phyloP scores from a whole-genome alignment of 2,888 invertebrate genomes.

The Sphaeridia pumilis region DNA sequence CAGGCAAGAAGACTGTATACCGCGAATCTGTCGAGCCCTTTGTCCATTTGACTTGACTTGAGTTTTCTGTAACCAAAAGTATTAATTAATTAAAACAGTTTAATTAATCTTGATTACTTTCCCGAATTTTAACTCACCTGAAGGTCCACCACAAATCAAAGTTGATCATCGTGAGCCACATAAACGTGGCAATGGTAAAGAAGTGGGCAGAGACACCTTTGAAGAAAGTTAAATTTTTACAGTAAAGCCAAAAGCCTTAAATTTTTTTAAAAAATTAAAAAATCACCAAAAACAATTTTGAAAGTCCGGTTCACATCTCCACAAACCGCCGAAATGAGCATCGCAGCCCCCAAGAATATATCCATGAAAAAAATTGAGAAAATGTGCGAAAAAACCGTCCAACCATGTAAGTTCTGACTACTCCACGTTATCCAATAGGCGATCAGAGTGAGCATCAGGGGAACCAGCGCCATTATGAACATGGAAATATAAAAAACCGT shows the following conservation, averaged over 20 bases:
- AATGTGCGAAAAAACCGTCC: slow-evolving; percentile 22
- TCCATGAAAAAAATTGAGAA: slow-evolving; percentile 10
- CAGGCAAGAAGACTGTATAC: background rate
- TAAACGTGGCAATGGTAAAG: slow-evolving; percentile 23
- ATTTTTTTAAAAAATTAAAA: too few species aligned
- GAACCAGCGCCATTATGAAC: slow-evolving; percentile 2
- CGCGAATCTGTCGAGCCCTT: background rate
- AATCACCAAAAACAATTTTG: background rate
- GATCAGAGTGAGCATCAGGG: slow-evolving; percentile 16
- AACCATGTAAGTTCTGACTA: slow-evolving; percentile 22
- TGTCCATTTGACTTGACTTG: background rate
- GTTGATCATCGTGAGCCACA: slow-evolving; percentile 25
- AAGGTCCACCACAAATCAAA: slow-evolving; percentile 26
- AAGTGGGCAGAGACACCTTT: slow-evolving; percentile 22
- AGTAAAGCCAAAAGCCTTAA: too few species aligned
- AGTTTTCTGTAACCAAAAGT: background rate
- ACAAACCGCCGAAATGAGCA: background rate
- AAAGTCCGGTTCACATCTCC: background rate
- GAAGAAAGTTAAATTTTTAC: too few species aligned
- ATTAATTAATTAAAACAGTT: too few species aligned
- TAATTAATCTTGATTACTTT: too few species aligned
- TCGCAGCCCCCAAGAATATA: background rate
- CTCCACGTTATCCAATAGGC: slow-evolving; percentile 25
- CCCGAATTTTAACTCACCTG: too few species aligned
- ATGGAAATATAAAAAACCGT: background rate